Evolutionary conservation across 2,113 vertebrate species (phyloP), one percentile per base, ranked within the genome.

Genomic region (Marmota monax): DNA sequence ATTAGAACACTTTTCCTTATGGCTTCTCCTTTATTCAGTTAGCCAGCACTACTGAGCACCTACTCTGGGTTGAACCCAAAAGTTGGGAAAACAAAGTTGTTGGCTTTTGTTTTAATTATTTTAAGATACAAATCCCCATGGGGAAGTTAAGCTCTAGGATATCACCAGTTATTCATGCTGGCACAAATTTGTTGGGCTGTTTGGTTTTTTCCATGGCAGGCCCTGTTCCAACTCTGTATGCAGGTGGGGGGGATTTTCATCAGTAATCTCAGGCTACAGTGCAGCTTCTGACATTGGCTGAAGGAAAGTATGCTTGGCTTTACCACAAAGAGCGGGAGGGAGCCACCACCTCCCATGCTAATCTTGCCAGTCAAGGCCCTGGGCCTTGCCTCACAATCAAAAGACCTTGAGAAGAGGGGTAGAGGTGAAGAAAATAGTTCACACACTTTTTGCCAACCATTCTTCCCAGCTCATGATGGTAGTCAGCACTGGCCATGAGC

Each of bases 341-440:
- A 94, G 70, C 73, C 89, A 13, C 67, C 79, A 84, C 2, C 92
- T 84, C 90, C 39, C 2, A 0, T 11, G 4, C 85, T 88, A 96
- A 96, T 96, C 97, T 96, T 34, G 14, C 88, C 56, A 42, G 91
- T 58, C 97, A 97, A 97, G 97, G 97, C 79, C 97, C 92, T 9
- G 34, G 48, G 82, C 77, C 85, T 95, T 79, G 65, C 88, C 94
- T 96, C 96, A 89, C 78, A 82, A 92, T 91, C 61, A 48, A 56
- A 73, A 72, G 91, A 86, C 97, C 97, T 97, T 97, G 97, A 95
- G 72, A 89, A 93, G 1, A 85, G 93, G 37, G 73, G 67, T 23
- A 67, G 63, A 67, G 63, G 27, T 91, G 83, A 86, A 74, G 88
- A 95, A 56, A 95, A 45, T 4, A 73, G 69, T 51, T 92, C 91